Evolutionary conservation across 2,797 vertebrate genomes (phyloP).

Genomic region (Rhinichthys osculus): DNA sequence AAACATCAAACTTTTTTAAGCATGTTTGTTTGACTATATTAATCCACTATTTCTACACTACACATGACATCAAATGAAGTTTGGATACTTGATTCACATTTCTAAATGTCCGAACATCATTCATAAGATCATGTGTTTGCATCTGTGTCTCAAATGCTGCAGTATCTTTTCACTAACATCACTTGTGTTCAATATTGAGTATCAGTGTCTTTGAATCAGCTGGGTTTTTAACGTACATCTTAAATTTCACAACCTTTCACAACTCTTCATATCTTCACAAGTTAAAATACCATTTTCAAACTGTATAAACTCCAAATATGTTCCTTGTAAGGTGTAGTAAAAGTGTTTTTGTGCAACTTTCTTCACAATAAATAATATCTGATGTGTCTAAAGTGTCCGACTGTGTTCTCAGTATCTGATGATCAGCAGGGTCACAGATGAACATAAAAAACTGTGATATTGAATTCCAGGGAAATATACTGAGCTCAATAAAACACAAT

Average conservation of each 20-base stretch:
- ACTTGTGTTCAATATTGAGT: neutral
- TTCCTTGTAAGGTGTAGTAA: neutral
- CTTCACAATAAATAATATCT: neutral
- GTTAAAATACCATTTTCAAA: neutral
- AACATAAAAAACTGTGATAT: constrained; percentile 6
- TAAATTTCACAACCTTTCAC: neutral
- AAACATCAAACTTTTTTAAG: neutral
- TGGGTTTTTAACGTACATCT: neutral
- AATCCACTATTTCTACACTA: neutral
- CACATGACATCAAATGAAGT: neutral
- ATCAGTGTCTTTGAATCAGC: neutral
- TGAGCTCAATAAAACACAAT: constrained; percentile 11
- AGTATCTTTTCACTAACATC: neutral
- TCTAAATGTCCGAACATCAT: neutral
- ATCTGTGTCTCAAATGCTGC: neutral
- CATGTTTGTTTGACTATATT: neutral
- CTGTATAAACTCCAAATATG: neutral
- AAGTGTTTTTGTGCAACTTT: neutral
- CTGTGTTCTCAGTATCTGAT: neutral
- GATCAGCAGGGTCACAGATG: constrained; percentile 4
- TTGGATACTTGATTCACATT: neutral
- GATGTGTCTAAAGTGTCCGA: too few species aligned
- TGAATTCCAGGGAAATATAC: constrained; percentile 5
- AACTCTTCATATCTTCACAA: neutral
- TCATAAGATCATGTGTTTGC: neutral